Evolutionary conservation across 2,888 invertebrate species (phyloP).

Genomic region (Mythimna lalbum): DNA sequence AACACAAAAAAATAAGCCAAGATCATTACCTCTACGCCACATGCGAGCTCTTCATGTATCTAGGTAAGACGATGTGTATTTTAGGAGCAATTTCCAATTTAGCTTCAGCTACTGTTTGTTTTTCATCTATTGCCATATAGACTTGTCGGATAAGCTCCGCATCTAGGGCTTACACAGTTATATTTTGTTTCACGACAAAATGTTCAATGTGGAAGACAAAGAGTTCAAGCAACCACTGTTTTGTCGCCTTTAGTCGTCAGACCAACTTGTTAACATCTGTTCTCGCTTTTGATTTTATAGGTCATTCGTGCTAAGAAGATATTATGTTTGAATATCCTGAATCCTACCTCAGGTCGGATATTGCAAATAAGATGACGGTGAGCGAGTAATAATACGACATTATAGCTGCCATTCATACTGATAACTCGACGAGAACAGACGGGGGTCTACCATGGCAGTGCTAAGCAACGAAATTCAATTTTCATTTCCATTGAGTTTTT

Average conservation of each 20-base stretch:
- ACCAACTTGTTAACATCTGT: slow-evolving; percentile 15
- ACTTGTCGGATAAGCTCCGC: slow-evolving; percentile 46
- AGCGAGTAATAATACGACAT: slow-evolving; percentile 54
- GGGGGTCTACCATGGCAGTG: slow-evolving; percentile 33
- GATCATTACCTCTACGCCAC: slow-evolving; percentile 1
- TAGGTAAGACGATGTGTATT: slow-evolving; percentile 36
- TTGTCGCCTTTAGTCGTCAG: slow-evolving; percentile 10
- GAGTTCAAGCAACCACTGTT: slow-evolving; percentile 31
- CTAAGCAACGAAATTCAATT: slow-evolving; percentile 44
- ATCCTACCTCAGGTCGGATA: slow-evolving; percentile 46
- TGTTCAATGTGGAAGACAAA: slow-evolving; percentile 30
- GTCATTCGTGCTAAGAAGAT: slow-evolving; percentile 40
- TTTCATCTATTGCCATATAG: slow-evolving; percentile 48
- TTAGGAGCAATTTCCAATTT: slow-evolving; percentile 57
- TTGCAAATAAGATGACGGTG: slow-evolving; percentile 54
- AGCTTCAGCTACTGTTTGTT: slow-evolving; percentile 52
- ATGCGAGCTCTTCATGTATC: slow-evolving; percentile 22
- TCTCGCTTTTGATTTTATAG: slow-evolving; percentile 22
- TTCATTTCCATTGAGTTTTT: slow-evolving; percentile 40
- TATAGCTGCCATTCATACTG: slow-evolving; percentile 51
- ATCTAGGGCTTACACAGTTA: slow-evolving; percentile 39
- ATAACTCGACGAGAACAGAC: slow-evolving; percentile 44
- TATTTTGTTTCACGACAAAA: slow-evolving; percentile 33
- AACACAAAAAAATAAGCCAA: slow-evolving; percentile 16
- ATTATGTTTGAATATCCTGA: slow-evolving; percentile 33